Evolutionary conservation across 2,888 invertebrate genomes (phyloP), one percentile per base, ranked within the genome.

Genomic region (Trissoscelio sp.): DNA sequence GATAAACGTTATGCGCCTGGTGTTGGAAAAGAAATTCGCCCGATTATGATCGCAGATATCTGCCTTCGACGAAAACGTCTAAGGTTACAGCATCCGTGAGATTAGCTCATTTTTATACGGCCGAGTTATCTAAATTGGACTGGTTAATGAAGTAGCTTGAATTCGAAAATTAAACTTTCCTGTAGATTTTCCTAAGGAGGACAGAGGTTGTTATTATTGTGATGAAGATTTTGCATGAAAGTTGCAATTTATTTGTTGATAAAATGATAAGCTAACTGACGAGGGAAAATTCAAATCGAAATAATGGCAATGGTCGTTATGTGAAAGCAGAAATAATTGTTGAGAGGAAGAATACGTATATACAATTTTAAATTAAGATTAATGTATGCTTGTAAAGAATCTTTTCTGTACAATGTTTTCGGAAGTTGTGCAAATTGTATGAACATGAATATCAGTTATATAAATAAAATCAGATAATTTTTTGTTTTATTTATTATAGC

Each of bases 1-100:
- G 44, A 57, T 70, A 80, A 70, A 69, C 67, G 48, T 51, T 69
- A 69, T 67, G 22, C 31, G 16, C 11, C 7, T 2, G 34, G 11
- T 11, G 39, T 39, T 11, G 39, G 18, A 11, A 34, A 44, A 46
- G 46, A 69, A 69, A 55, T 46, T 70, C 58, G 37, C 39, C 6
- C 20, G 58, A 58, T 70, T 58, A 70, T 58, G 22, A 48, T 70
- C 58, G 14, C 42, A 16, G 20, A 55, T 62, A 46, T 34, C 16
- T 6, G 14, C 9, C 18, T 31, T 28, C 28, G 28, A 34, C 18
- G n/a, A 46, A 48, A 46, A 46, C 46, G 46, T 48, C 24, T 14
- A 42, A 22, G 20, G 6, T 18, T 18, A 18, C 5, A 16, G 44
- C 18, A 11, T 18, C 44, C 18, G 18, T 11, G 18, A 14, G 2